Conservation (phyloP, 2,888 invertebrate species). For the Ceratothoa steindachneri region DNA sequence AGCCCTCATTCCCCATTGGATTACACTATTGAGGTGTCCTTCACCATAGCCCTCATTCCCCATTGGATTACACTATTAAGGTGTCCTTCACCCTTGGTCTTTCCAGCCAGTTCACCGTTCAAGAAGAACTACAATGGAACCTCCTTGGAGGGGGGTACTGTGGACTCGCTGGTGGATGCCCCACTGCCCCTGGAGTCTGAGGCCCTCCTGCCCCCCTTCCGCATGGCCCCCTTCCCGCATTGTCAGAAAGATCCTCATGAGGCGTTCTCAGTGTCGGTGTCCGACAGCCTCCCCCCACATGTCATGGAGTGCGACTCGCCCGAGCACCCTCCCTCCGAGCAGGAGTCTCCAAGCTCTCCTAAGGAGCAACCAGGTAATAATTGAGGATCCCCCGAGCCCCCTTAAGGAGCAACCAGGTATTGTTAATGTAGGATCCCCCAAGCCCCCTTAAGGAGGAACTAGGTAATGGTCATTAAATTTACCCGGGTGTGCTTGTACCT, state of each 20-base stretch:
- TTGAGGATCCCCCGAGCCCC: too few relatives aligned
- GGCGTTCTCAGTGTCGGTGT: slow-evolving; percentile 1
- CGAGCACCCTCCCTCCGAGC: too few relatives aligned
- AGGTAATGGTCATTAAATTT: too few relatives aligned
- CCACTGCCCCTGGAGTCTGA: slow-evolving; percentile 8
- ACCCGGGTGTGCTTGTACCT: too few relatives aligned
- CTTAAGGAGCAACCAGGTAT: too few relatives aligned
- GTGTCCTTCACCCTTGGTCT: background rate
- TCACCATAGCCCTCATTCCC: background rate
- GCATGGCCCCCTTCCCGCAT: background rate
- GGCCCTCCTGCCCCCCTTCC: background rate
- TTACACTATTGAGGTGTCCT: too few relatives aligned
- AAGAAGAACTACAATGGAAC: background rate
- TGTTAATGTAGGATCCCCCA: too few relatives aligned
- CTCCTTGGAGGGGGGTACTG: background rate
- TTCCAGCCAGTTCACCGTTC: background rate
- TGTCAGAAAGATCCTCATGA: background rate
- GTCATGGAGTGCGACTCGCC: slow-evolving; percentile 2
- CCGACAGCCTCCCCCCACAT: background rate
- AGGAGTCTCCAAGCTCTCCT: too few relatives aligned
- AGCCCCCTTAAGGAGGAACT: too few relatives aligned
- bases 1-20: too few relatives aligned
- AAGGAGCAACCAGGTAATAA: too few relatives aligned
- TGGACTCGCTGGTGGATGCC: background rate
- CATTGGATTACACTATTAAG: background rate